phyloP scores from a whole-genome alignment of 2,888 invertebrate species.

The Smittia sp. region DNA sequence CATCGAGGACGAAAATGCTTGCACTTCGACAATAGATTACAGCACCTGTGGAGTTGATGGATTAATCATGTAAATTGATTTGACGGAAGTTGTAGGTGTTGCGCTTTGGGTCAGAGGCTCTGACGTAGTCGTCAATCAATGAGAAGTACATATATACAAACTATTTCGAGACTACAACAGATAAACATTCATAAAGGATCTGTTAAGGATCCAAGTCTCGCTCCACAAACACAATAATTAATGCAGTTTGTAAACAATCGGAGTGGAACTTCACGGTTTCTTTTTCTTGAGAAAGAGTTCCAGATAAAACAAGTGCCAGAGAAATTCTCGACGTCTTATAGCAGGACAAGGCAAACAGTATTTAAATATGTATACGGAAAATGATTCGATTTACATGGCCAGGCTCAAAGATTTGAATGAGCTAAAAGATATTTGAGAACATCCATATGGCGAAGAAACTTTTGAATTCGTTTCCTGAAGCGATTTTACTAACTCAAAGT shows the following conservation, averaged over 20 bases:
- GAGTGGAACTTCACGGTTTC: not conserved
- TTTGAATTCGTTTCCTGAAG: not conserved
- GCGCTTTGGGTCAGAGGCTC: too few species aligned
- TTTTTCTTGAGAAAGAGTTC: too few species aligned
- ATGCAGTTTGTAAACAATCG: conserved; percentile 7
- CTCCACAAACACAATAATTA: not conserved
- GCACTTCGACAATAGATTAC: not conserved
- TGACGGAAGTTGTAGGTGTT: not conserved
- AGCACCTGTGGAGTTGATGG: not conserved
- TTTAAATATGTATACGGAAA: too few species aligned
- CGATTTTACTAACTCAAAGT: not conserved
- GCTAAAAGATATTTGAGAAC: not conserved
- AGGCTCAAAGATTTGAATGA: not conserved
- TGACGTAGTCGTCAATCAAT: too few species aligned
- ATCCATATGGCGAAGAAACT: not conserved
- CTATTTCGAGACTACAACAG: too few species aligned
- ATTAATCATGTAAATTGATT: not conserved
- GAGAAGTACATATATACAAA: too few species aligned
- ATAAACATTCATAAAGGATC: too few species aligned
- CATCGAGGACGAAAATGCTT: not conserved
- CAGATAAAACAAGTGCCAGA: too few species aligned
- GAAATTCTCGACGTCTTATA: too few species aligned
- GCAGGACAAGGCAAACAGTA: too few species aligned
- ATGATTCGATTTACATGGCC: too few species aligned
- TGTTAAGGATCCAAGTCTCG: not conserved